Evolutionary conservation across 2,888 invertebrate genomes (phyloP).

Genomic region (Orchesella flavescens): DNA sequence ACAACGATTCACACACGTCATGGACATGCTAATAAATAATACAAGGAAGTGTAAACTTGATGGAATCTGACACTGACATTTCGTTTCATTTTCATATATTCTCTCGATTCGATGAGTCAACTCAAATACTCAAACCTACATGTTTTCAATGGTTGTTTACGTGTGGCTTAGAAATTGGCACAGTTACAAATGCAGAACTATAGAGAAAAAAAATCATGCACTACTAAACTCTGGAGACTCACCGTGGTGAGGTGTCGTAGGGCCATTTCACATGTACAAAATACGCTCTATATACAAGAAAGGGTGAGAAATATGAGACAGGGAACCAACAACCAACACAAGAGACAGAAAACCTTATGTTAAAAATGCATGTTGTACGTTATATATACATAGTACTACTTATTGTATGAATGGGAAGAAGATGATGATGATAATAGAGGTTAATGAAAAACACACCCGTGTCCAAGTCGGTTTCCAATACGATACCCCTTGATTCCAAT

Average conservation of each 20-base stretch:
- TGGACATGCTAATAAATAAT: no score
- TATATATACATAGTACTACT: not conserved
- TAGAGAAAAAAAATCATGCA: not conserved
- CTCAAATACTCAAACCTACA: not conserved
- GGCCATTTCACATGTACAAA: not conserved
- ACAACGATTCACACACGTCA: no score
- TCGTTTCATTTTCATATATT: constrained; percentile 19
- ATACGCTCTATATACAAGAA: not conserved
- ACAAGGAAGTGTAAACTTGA: not conserved
- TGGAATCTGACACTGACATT: constrained; percentile 40
- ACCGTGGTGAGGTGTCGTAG: not conserved
- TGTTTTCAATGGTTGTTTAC: constrained; percentile 22
- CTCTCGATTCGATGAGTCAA: not conserved
- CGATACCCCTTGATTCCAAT: constrained; percentile 78
- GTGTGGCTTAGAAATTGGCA: constrained; percentile 9
- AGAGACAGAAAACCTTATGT: not conserved
- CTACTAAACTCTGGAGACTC: not conserved
- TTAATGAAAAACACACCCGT: constrained; percentile 73
- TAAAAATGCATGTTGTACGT: not conserved
- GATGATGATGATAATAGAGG: constrained; percentile 24
- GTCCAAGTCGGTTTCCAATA: constrained; percentile 92
- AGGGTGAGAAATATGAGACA: constrained; percentile 15
- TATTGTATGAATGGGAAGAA: not conserved
- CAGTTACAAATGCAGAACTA: constrained; percentile 25
- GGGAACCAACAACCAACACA: not conserved